phyloP scores from a whole-genome alignment of 2,888 invertebrate genomes.

The Halictus ligatus region DNA sequence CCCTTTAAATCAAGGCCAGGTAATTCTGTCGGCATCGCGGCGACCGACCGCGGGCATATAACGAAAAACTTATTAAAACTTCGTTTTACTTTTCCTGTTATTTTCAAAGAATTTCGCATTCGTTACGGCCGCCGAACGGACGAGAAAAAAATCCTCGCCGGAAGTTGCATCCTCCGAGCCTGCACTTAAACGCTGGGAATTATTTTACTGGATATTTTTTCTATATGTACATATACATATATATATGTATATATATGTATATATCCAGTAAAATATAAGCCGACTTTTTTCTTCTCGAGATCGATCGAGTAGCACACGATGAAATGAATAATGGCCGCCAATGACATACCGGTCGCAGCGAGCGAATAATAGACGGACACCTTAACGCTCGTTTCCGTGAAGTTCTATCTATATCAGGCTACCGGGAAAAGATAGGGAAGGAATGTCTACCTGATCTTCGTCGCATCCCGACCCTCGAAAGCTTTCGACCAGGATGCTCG shows the following conservation, averaged over 20 bases:
- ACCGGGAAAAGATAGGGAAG: slow-evolving; percentile 68
- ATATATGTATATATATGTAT: too few relatives aligned
- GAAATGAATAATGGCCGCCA: slow-evolving; percentile 21
- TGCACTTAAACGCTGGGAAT: background rate
- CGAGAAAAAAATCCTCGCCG: background rate
- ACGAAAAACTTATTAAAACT: slow-evolving; percentile 26
- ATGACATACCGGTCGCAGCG: slow-evolving; percentile 31
- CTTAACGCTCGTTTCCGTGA: slow-evolving; percentile 61
- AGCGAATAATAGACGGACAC: slow-evolving; percentile 53
- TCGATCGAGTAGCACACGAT: slow-evolving; percentile 15
- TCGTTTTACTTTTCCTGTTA: slow-evolving; percentile 2
- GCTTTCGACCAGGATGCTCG: slow-evolving; percentile 32
- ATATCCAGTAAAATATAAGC: background rate
- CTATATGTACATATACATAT: too few relatives aligned
- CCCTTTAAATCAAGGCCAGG: slow-evolving; percentile 59
- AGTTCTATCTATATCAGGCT: slow-evolving; percentile 68
- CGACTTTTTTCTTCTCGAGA: background rate
- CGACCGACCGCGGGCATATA: slow-evolving; percentile 28
- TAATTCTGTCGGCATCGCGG: background rate
- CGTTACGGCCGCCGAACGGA: background rate
- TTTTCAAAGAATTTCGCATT: slow-evolving; percentile 26
- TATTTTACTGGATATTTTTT: too few relatives aligned
- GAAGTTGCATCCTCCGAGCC: background rate
- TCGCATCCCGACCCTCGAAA: slow-evolving; percentile 34
- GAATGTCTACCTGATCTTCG: slow-evolving; percentile 66